phyloP scores from a whole-genome alignment of 2,888 invertebrate genomes.

The Vannuccia rotundouncinata region DNA sequence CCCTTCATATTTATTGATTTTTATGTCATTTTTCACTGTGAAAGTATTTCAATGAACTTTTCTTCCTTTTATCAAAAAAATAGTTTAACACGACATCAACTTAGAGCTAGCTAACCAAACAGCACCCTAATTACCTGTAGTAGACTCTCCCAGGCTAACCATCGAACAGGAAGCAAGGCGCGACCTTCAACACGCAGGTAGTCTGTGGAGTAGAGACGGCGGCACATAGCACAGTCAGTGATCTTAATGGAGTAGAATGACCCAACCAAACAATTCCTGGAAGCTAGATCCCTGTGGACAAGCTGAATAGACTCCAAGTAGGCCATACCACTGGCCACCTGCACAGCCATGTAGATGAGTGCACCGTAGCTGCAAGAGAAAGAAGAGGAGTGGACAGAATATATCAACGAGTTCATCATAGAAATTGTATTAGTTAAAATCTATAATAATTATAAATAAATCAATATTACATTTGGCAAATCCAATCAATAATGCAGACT shows the following conservation, averaged over 20 bases:
- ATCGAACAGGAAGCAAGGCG: slow-evolving; percentile 73
- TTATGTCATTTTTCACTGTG: too few relatives aligned
- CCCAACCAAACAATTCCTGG: slow-evolving; percentile 71
- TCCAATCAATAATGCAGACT: too few relatives aligned
- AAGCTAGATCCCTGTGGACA: slow-evolving; percentile 75
- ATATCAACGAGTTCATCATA: too few relatives aligned
- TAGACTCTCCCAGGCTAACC: slow-evolving; percentile 82
- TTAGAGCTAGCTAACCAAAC: not conserved
- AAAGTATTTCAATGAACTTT: too few relatives aligned
- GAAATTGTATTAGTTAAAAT: too few relatives aligned
- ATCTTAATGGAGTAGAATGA: slow-evolving; percentile 72
- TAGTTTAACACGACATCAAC: not conserved
- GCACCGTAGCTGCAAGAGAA: slow-evolving; percentile 67
- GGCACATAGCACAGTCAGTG: slow-evolving; percentile 76
- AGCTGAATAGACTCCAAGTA: slow-evolving; percentile 75
- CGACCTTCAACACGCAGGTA: slow-evolving; percentile 75
- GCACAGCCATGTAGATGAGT: slow-evolving; percentile 72
- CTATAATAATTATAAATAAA: too few relatives aligned
- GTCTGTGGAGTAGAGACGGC: slow-evolving; percentile 70
- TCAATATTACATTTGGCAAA: too few relatives aligned
- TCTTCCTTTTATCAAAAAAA: too few relatives aligned
- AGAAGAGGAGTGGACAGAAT: too few relatives aligned
- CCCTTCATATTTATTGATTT: too few relatives aligned
- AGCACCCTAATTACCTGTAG: slow-evolving; percentile 56
- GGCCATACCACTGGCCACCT: slow-evolving; percentile 76